Evolutionary conservation across 2,797 vertebrate genomes (phyloP).

Genomic region (Nyctibius grandis): DNA sequence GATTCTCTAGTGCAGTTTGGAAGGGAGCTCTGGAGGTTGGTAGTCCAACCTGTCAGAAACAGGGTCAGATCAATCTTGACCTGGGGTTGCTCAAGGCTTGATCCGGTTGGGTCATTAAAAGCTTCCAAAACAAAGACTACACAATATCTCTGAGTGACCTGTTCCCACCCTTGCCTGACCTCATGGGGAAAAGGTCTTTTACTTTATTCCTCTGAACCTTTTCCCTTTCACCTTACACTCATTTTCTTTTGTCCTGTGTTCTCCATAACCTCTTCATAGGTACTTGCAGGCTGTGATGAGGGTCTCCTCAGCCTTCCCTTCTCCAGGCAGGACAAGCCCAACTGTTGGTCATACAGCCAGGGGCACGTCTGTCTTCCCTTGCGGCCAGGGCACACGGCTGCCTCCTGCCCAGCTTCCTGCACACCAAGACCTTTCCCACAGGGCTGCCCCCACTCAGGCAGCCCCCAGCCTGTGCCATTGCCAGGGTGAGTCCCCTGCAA

Average conservation of each 20-base stretch:
- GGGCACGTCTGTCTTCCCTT: not conserved
- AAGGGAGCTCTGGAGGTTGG: too few species aligned
- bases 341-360: not conserved
- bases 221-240: not conserved
- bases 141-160: not conserved
- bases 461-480: not conserved
- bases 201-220: not conserved
- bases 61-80: not conserved
- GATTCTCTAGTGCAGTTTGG: too few species aligned
- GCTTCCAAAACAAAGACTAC: not conserved
- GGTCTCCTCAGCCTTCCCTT: not conserved
- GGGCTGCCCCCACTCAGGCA: not conserved
- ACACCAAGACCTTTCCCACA: too few species aligned
- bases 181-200: not conserved
- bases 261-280: too few species aligned
- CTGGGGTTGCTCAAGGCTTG: not conserved
- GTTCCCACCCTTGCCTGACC: not conserved
- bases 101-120: not conserved
- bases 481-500: not conserved
- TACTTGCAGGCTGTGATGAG: not conserved
- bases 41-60: not conserved
- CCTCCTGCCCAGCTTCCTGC: not conserved
- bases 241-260: not conserved
- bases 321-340: not conserved
- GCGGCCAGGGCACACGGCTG: not conserved